A percentile compares a stretch with the other conserved stretches of the same genome.
Conservation (phyloP, 2,797 vertebrate species). For the Falco novaeseelandiae region DNA sequence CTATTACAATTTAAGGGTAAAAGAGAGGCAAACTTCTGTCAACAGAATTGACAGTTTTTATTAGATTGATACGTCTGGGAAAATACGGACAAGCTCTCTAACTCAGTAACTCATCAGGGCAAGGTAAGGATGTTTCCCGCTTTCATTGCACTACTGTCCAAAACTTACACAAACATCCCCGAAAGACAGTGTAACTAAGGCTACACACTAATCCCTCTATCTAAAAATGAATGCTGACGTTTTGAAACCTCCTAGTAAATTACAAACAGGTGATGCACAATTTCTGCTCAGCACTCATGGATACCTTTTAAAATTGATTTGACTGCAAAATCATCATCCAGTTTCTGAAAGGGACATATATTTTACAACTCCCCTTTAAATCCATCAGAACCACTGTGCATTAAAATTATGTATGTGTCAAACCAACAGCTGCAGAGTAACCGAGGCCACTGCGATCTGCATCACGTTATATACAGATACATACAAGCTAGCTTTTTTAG, state of each 20-base stretch:
- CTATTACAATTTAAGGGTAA: background rate
- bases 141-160: background rate
- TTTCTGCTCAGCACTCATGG: background rate
- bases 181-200: background rate
- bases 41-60: background rate
- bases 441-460: background rate
- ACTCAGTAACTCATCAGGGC: background rate
- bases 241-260: background rate
- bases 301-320: background rate
- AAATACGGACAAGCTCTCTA: background rate
- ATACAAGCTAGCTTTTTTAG: background rate
- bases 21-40: background rate
- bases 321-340: background rate
- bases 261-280: background rate
- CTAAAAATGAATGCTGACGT: background rate
- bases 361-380: background rate
- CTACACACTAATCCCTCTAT: background rate
- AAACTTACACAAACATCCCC: background rate
- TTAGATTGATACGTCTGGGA: background rate
- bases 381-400: background rate
- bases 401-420: background rate
- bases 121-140: background rate
- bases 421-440: background rate
- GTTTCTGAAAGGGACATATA: background rate
- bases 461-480: rapidly evolving